Evolutionary conservation across 2,113 vertebrate species (phyloP).

Genomic region (Paracanthobrama guichenoti): DNA sequence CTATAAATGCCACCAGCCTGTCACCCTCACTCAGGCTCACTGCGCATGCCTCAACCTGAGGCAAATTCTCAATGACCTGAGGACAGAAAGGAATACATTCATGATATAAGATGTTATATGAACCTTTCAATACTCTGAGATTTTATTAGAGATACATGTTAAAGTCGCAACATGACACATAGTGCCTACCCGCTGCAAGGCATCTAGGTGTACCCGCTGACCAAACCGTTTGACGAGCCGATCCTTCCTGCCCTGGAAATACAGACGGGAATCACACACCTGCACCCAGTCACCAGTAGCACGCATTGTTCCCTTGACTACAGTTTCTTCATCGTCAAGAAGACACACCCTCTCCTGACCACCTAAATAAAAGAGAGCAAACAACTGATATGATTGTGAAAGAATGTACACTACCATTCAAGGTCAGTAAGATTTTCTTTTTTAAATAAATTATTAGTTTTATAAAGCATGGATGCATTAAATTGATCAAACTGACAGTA

Average conservation of each 20-base stretch:
- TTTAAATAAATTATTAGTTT: background rate
- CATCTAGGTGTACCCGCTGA: slow-evolving; percentile 83
- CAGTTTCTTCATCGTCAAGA: slow-evolving; percentile 79
- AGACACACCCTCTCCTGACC: slow-evolving; percentile 87
- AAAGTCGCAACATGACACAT: background rate
- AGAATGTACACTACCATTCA: background rate
- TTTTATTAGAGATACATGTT: background rate
- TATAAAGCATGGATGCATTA: background rate
- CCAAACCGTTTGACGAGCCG: slow-evolving; percentile 89
- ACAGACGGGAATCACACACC: slow-evolving; percentile 72
- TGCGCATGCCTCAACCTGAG: slow-evolving; percentile 82
- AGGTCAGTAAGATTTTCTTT: background rate
- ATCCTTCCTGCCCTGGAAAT: slow-evolving; percentile 89
- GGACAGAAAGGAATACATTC: background rate
- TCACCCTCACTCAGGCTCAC: slow-evolving; percentile 75
- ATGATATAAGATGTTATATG: background rate
- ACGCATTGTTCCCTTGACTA: slow-evolving; percentile 83
- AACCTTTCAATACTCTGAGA: background rate
- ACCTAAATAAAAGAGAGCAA: slow-evolving; percentile 70
- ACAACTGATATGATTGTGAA: background rate
- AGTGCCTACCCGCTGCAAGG: slow-evolving; percentile 81
- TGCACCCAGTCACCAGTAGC: slow-evolving; percentile 89
- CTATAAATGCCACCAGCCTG: slow-evolving; percentile 84
- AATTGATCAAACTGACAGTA: background rate
- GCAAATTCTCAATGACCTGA: slow-evolving; percentile 79